Conservation (phyloP, 2,797 vertebrate genomes). For the Bradypodion pumilum region DNA sequence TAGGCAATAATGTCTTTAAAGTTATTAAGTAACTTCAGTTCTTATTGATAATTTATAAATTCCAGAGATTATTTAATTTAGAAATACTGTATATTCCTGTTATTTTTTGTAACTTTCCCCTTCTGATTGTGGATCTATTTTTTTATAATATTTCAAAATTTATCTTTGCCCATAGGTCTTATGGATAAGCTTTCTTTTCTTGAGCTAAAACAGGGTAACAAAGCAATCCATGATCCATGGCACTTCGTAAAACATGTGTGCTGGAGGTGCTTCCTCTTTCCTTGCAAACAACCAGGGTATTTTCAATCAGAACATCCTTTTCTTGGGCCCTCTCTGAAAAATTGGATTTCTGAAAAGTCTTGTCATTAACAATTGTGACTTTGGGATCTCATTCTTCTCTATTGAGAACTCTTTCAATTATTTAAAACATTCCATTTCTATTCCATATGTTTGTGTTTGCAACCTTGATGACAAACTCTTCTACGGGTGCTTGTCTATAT, state of each 20-base stretch:
- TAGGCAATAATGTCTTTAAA: constrained; percentile 1
- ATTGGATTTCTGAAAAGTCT: constrained; percentile 2
- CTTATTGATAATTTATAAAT: neutral
- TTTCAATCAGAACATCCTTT: constrained; percentile 21
- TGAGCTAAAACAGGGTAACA: constrained; percentile 33
- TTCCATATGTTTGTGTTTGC: neutral
- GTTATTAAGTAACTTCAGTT: neutral
- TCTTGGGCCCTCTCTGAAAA: constrained; percentile 18
- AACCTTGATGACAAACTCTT: neutral
- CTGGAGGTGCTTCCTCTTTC: constrained; percentile 1
- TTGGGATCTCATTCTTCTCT: neutral
- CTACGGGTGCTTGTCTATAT: neutral
- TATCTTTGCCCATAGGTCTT: neutral
- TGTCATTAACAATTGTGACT: neutral
- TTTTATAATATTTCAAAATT: neutral
- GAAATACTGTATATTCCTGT: neutral
- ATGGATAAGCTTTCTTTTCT: constrained; percentile 9
- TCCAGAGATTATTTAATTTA: neutral
- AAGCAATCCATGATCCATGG: constrained; percentile 19
- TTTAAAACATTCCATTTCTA: constrained; percentile 13
- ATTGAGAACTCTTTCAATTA: neutral
- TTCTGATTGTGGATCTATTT: neutral
- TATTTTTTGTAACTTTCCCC: neutral
- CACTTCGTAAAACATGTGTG: neutral
- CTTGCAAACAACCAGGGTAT: constrained; percentile 8